Evolutionary conservation across 2,797 vertebrate species (phyloP), one percentile per base, ranked within the genome.

Genomic region (Mormyrops boulengeri): DNA sequence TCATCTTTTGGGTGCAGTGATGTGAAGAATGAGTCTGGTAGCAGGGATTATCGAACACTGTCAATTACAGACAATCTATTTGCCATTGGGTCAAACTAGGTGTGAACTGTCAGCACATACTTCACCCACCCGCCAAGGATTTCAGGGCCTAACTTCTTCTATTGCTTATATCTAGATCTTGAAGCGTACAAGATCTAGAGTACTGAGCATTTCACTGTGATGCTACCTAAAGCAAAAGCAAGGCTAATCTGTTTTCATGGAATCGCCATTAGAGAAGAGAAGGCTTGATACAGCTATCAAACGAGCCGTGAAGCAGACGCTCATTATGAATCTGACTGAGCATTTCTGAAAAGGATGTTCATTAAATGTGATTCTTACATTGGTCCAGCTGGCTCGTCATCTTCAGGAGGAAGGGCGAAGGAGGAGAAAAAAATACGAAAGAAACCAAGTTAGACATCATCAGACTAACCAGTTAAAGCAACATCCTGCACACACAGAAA

Each of bases 381-480:
- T 94, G 98, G 98, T 93, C 98, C 98, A 93, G 97, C 97, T 97
- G 97, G 96, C 95, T 99, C 98, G 92, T 99, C 98, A 89, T 99
- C 98, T 99, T 94, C 92, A 90, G 94, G 92, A 93, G 89, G 90
- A 91, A 92, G 91, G 93, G 92, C 91, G 95, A 41, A 95, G 91
- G 92, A 92, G 90, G 94, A 62, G n/a, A 96, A 93, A 95, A 93
- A 77, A 57, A 77, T 3, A 49, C 3, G 4, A 52, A 92, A 82
- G 91, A 50, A 86, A 84, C 0, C 2, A 26, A 92, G 91, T 89
- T 87, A 89, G 89, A 77, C n/a, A 57, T 41, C 30, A 55, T 87
- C 26, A 52, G 49, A 52, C 4, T 50, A 26, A 30, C 6, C 38
- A 47, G 12, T 34, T 87, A 87, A 87, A 57, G n/a, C 85, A 55